These are phyloP conservation scores for Hyles lineata DNA, from an alignment of 2,888 invertebrate genomes.

Conservation along the genomic window DNA sequence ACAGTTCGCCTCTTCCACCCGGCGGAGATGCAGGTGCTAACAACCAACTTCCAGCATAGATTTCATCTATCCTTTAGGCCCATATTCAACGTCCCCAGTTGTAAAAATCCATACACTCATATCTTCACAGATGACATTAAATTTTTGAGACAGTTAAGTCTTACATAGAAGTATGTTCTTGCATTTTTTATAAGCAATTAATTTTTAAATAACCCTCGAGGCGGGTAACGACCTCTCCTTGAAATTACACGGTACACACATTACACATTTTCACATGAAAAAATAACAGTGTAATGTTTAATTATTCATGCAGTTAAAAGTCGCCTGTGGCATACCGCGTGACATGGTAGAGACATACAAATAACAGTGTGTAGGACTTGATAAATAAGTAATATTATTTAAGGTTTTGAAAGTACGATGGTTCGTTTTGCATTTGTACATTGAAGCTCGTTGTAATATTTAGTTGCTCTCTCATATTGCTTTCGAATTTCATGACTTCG, in stretches of 20 bases:
- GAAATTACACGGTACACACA: background rate
- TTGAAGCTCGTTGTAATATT: no score
- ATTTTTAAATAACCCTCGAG: background rate
- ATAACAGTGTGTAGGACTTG: background rate
- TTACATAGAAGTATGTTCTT: background rate
- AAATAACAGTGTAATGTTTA: constrained; percentile 38
- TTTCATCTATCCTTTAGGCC: no score
- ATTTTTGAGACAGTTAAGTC: no score
- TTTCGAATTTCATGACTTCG: no score
- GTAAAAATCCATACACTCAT: no score
- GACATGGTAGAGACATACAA: background rate
- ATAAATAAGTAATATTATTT: background rate
- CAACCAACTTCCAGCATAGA: no score
- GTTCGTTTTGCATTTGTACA: no score
- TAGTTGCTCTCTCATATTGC: no score
- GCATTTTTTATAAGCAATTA: background rate
- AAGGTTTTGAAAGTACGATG: background rate
- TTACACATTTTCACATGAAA: background rate
- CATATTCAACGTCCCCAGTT: no score
- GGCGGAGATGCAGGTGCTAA: no score
- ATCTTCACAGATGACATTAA: no score
- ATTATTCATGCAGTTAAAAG: constrained; percentile 42
- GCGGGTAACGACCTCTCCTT: background rate
- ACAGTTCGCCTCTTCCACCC: no score
- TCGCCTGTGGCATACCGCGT: constrained; percentile 27